phyloP scores from a whole-genome alignment of 2,888 invertebrate genomes.

The Dioctria rufipes region DNA sequence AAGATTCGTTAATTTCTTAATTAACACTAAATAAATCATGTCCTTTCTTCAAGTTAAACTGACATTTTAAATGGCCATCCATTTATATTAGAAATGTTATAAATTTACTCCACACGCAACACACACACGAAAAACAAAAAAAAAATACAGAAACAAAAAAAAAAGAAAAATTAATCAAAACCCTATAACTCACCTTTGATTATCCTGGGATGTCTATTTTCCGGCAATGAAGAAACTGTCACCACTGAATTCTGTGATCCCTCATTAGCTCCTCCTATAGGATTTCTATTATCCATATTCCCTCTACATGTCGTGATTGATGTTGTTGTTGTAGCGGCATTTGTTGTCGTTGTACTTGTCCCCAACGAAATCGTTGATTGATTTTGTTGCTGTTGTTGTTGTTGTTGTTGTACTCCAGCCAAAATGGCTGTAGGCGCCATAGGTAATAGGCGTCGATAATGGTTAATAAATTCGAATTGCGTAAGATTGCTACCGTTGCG shows the following conservation, averaged over 20 bases:
- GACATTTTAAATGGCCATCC: too few species aligned
- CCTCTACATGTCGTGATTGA: conserved; percentile 11
- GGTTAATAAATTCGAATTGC: conserved; percentile 59
- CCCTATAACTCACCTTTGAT: conserved; percentile 48
- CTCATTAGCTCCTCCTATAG: conserved; percentile 54
- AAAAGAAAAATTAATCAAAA: neutral
- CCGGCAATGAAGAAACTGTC: conserved; percentile 56
- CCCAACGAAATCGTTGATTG: neutral
- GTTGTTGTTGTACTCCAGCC: conserved; percentile 25
- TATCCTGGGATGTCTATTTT: conserved; percentile 54
- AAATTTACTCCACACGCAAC: too few species aligned
- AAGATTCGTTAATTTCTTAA: too few species aligned
- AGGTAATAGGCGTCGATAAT: conserved; percentile 58
- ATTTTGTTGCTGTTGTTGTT: neutral
- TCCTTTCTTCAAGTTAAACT: too few species aligned
- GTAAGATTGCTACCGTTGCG: conserved; percentile 56
- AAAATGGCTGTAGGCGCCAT: conserved; percentile 58
- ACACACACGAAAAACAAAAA: too few species aligned
- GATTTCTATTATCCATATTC: conserved; percentile 24
- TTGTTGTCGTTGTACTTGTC: conserved; percentile 14
- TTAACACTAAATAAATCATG: too few species aligned
- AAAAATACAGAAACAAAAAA: too few species aligned
- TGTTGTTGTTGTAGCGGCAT: conserved; percentile 28
- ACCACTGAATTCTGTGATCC: conserved; percentile 55
- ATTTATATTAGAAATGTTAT: too few species aligned